Base-by-base conservation (phyloP, 1,140 invertebrate species). In the Coptotermes formosanus region DNA sequence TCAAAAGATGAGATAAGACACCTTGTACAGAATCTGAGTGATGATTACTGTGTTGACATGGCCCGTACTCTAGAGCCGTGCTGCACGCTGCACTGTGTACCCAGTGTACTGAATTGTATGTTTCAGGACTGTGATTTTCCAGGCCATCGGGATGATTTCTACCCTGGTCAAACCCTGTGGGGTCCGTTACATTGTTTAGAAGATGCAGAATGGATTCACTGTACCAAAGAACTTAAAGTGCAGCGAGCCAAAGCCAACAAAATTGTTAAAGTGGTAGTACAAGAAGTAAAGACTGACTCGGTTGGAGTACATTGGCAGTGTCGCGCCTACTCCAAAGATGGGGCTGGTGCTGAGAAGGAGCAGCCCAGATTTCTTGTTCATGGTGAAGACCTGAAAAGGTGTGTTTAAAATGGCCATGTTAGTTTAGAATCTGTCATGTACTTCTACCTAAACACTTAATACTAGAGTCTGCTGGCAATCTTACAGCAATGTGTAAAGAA, bases 231-330 rank as follows among this genome's bases (percentile, higher is more conserved):
- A 88, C 94, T 96, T 92, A 95, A 94, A 89, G 91, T 93, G 16
- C 93, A 93, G 87, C 94, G 94, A 89, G 91, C 92, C 59, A 95
- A 95, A 88, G 92, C 91, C 4, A 91, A 91, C 64, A 93, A 92
- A 88, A 92, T 90, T 59, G 91, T 92, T 14, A 87, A 90, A 87
- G 92, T 94, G 9, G 92, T 92, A 14, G 94, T 95, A n/a, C 93
- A 94, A 90, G 92, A 94, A 89, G 92, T 94, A 3, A 92, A 93
- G 88, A 93, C 93, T 2, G 91, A 91, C 85, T 93, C 92, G 88
- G 93, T 97, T 2, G 94, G 94, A 44, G 95, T 97, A 2, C 94
- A 96, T 88, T 97, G 96, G 96, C 95, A 96, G 84, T 97, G 95
- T 89, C 92, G 95, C 85, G 95, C 95, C 2, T 94, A 95, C 85